Base-by-base conservation (phyloP, 2,797 vertebrate genomes). In the Oreochromis grahami region DNA sequence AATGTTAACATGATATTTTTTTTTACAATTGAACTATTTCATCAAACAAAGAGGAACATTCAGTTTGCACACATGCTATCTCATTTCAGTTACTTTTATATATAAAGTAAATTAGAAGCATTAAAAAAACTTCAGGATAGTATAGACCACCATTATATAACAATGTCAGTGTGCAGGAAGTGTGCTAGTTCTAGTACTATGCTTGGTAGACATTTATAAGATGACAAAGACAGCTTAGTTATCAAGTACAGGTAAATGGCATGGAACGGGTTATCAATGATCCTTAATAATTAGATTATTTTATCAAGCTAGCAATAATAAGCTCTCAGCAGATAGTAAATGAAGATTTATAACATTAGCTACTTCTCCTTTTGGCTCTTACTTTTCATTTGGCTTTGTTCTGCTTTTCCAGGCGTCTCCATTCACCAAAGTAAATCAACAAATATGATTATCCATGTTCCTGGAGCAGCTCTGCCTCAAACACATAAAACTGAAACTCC, bases 391-490 rank as follows among this genome's bases (percentile, higher is more conserved):
- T 74, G 70, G 26, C 70, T 53, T 81, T 24, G 70, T 2, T 29
- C 26, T 36, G 32, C 36, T 63, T 74, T 52, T 68, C 81, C 72
- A 86, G 15, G 84, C 85, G 53, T 77, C 63, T 87, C 34, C 9
- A 53, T 14, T 68, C 48, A 4, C 78, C 48, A 50, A 60, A 79
- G 77, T 68, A 87, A 80, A 53, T 82, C 53, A 81, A 84, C 83
- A 90, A 84, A 84, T 81, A 72, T 78, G 68, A 91, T 88, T 84
- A 79, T 13, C 24, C 58, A 52, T 77, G 87, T 91, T 79, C 84
- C 83, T 82, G 79, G 68, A 82, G 80, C 60, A 84, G 86, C 76
- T 89, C 43, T 51, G 24, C 77, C 80, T 80, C 48, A 82, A 82
- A 86, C 45, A 84, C 70, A 90, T 78, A 52, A 55, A 84, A 84